A percentile compares a stretch with the other conserved stretches of the same genome.
Conservation (phyloP, 2,113 vertebrate species). For the Rhinolophus ferrumequinum region DNA sequence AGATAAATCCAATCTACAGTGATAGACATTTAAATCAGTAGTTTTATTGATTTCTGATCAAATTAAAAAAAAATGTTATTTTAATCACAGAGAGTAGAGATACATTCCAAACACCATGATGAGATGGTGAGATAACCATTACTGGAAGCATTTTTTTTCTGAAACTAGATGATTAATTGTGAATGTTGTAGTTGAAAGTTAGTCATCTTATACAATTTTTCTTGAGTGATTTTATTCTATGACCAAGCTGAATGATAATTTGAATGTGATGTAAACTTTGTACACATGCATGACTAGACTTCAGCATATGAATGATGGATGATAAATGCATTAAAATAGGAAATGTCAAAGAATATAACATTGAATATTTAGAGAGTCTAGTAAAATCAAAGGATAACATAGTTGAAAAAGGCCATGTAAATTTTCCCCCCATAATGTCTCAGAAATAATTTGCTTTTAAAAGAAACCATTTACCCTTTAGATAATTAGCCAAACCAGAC, state of each 20-base stretch:
- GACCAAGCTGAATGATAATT: neutral
- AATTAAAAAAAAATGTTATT: neutral
- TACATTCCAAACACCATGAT: neutral
- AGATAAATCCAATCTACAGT: neutral
- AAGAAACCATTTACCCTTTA: neutral
- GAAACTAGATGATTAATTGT: neutral
- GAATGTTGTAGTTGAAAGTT: neutral
- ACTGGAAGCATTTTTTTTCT: neutral
- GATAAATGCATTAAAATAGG: neutral
- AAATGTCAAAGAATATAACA: neutral
- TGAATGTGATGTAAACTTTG: neutral
- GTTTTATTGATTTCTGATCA: neutral
- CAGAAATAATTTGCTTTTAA: neutral
- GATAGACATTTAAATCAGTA: neutral
- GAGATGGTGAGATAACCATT: neutral
- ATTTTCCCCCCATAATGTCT: neutral
- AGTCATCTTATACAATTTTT: neutral
- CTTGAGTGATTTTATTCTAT: neutral
- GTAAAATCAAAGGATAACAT: slow-evolving; percentile 13
- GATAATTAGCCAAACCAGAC: neutral
- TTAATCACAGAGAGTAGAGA: neutral
- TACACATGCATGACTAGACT: neutral
- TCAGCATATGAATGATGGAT: neutral
- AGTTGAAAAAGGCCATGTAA: neutral
- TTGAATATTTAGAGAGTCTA: neutral